Base-by-base conservation (phyloP, 2,797 vertebrate species). In the Telmatherina bonti region DNA sequence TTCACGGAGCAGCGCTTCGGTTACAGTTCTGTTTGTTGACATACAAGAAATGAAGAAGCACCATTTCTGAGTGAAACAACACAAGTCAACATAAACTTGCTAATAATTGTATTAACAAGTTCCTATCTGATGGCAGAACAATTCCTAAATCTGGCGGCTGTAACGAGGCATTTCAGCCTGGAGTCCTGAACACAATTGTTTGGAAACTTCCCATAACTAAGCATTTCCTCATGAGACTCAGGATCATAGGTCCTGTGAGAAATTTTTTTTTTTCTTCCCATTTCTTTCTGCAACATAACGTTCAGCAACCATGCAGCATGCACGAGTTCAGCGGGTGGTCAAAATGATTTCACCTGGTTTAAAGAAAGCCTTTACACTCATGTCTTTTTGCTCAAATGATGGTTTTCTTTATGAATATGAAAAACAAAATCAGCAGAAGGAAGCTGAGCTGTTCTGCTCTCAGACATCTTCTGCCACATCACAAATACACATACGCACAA, bases 401-500 rank as follows among this genome's bases (percentile, higher is more conserved):
- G 49, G 11, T 8, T 45, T 53, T 61, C 51, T 72, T 78, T 43
- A 65, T 71, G 41, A 52, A 27, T 61, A 31, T 0, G n/a, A 61
- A 61, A 53, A 62, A 38, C 11, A 74, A 22, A 49, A 57, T 29
- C 60, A 59, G 61, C 60, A 60, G 12, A 24, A 36, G 61, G 61
- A 67, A 70, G 54, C 30, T 15, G 5, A 3, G 13, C 13, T 51
- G 16, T 18, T 78, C 49, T 76, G 67, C 83, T 69, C 80, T 69
- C 62, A 77, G 41, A 72, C 8, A 29, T 58, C 52, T 62, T 52
- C 33, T n/a, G 51, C 69, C 33, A 84, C 59, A 79, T 82, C 77
- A 75, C 24, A 79, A 77, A 72, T 47, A 31, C 22, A 81, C 45
- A 47, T 30, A 81, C 83, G 74, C 47, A 83, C 82, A 85, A 64